phyloP scores from a whole-genome alignment of 2,888 invertebrate species.

The Drosophila mettleri region DNA sequence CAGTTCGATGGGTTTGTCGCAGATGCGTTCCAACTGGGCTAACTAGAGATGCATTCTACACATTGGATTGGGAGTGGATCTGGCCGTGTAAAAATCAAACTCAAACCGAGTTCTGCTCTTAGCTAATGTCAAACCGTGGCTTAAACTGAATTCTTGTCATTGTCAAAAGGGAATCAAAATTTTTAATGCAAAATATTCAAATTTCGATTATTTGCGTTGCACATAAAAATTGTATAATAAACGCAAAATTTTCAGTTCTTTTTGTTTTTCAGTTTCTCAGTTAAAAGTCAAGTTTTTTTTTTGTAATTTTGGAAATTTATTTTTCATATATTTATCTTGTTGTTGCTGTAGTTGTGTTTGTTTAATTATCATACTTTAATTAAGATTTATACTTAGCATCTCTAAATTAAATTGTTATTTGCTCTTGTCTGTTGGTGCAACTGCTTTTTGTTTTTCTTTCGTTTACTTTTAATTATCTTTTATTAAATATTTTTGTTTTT shows the following conservation, averaged over 20 bases:
- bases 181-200: too few species aligned
- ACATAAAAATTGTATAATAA: too few species aligned
- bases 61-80: background rate
- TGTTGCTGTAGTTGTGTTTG: slow-evolving; percentile 69
- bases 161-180: too few species aligned
- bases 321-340: slow-evolving; percentile 76
- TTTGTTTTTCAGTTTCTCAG: too few species aligned
- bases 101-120: too few species aligned
- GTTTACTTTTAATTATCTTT: slow-evolving; percentile 19
- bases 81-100: too few species aligned
- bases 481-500: slow-evolving; percentile 16
- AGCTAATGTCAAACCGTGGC: too few species aligned
- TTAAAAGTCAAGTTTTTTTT: slow-evolving; percentile 20
- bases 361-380: slow-evolving; percentile 68
- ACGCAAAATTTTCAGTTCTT: too few species aligned
- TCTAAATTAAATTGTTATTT: slow-evolving; percentile 67
- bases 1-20: background rate
- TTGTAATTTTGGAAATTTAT: slow-evolving; percentile 76
- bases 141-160: too few species aligned
- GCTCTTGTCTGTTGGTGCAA: slow-evolving; percentile 61
- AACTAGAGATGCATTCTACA: background rate
- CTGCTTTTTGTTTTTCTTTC: slow-evolving; percentile 22
- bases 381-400: slow-evolving; percentile 77
- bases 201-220: too few species aligned
- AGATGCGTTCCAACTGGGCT: background rate